Percentiles rank a stretch among this genome's conserved stretches.
These are phyloP conservation scores for Vimba vimba DNA, from an alignment of 2,113 vertebrate species.

Conservation along the genomic window DNA sequence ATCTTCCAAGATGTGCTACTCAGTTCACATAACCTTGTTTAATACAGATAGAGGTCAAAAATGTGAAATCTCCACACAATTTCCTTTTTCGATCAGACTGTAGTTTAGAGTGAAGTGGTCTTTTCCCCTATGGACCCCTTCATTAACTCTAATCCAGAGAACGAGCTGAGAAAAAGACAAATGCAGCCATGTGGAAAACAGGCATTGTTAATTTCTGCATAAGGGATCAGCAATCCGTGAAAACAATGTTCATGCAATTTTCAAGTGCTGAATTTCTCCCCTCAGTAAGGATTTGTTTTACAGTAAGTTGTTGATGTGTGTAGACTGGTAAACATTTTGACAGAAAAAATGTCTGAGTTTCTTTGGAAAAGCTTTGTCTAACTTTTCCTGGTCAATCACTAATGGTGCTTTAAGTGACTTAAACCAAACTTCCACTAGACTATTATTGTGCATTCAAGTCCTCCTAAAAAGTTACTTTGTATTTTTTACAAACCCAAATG, in stretches of 20 bases:
- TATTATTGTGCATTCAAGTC: background rate
- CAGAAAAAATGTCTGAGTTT: background rate
- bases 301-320: background rate
- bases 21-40: background rate
- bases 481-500: background rate
- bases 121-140: slow-evolving; percentile 15
- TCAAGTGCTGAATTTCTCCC: background rate
- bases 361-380: background rate
- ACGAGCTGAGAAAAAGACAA: slow-evolving; percentile 20
- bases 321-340: background rate
- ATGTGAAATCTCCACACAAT: background rate
- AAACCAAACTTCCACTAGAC: background rate
- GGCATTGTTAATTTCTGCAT: slow-evolving; percentile 1
- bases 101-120: background rate
- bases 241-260: background rate
- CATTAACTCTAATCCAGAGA: slow-evolving; percentile 20
- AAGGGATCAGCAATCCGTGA: slow-evolving; percentile 9
- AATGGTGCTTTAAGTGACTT: no score
- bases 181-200: slow-evolving; percentile 15
- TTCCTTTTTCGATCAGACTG: background rate
- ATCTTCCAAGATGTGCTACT: background rate
- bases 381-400: background rate
- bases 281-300: background rate
- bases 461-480: background rate
- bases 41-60: background rate